phyloP scores from a whole-genome alignment of 2,113 vertebrate genomes.

The Bucco capensis region DNA sequence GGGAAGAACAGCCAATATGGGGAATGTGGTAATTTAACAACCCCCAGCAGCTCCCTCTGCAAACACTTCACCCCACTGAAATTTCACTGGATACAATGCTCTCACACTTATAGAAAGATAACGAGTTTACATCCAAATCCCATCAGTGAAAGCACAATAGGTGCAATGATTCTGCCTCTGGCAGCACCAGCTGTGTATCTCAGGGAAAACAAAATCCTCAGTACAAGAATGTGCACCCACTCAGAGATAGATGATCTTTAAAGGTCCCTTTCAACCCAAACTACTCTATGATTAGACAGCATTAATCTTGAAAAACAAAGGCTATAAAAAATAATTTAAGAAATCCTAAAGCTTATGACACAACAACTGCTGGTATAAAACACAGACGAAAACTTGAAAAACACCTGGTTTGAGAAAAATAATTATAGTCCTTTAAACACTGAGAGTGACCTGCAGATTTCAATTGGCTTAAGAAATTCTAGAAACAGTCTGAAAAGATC shows the following conservation, averaged over 20 bases:
- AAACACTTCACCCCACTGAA: background rate
- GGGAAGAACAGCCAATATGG: background rate
- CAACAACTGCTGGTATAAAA: background rate
- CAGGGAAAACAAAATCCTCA: background rate
- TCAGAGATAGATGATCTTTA: background rate
- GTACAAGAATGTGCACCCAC: fast-evolving
- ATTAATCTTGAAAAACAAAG: background rate
- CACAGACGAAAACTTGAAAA: background rate
- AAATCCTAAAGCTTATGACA: background rate
- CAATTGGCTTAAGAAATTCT: background rate
- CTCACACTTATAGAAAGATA: background rate
- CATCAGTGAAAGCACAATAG: background rate
- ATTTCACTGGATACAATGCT: background rate
- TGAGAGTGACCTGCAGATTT: background rate
- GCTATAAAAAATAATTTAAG: background rate
- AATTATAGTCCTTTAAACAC: background rate
- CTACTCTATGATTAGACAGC: background rate
- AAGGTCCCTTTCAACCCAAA: background rate
- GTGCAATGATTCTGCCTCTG: background rate
- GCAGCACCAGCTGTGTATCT: background rate
- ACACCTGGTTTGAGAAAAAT: background rate
- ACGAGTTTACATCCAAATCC: background rate
- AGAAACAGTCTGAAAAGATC: constrained; percentile 3
- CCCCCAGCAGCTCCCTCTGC: background rate
- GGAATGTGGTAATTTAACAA: fast-evolving